phyloP scores from a whole-genome alignment of 1,140 invertebrate species.

The honey bee (Apis mellifera) region Amel_HAv3.1 CM009936.2:17457501-17458000 shows the following conservation, averaged over 20 bases:
- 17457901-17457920: too few species aligned
- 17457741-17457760: constrained; percentile 41
- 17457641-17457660: constrained; percentile 58
- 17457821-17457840: too few species aligned
- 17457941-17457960: constrained; percentile 61
- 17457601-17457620: constrained; percentile 61
- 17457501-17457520: constrained; percentile 74
- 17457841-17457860: too few species aligned
- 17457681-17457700: constrained; percentile 8
- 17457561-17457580: constrained; percentile 73
- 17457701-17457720: not conserved
- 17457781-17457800: too few species aligned
- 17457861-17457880: too few species aligned
- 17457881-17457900: too few species aligned
- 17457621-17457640: constrained; percentile 61
- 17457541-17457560: constrained; percentile 71
- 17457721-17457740: constrained; percentile 31
- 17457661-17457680: constrained; percentile 52
- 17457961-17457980: constrained; percentile 48
- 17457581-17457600: constrained; percentile 76
- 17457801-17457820: too few species aligned
- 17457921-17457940: constrained; percentile 77
- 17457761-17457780: constrained; percentile 58
- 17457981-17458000: constrained; percentile 75
- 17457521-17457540: constrained; percentile 73